Base-by-base conservation (phyloP, 2,113 vertebrate genomes). In the Sterna hirundo region DNA sequence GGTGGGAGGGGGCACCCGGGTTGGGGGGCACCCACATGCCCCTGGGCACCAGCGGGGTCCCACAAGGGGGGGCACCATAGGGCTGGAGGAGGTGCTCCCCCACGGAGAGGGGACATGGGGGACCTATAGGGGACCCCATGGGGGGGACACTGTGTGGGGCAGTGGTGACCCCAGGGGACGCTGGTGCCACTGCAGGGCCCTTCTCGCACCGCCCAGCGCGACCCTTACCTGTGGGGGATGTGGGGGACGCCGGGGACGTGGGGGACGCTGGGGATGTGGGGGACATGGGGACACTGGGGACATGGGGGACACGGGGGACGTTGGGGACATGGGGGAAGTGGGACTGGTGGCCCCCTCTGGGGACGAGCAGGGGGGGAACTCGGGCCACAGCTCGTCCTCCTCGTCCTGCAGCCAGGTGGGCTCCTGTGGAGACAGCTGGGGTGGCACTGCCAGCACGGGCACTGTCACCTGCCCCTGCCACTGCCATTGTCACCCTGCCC, bases 321-420 rank as follows among this genome's bases (percentile, higher is more conserved):
- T 7, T 3, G 78, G 78, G 23, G 81, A 72, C 38, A 44, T 4
- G 1, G 83, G 52, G 13, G 84, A 32, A 0, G 83, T 96, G 69
- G 97, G 97, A 83, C 96, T 98, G 86, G 97, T 88, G 2, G 83
- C 92, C 79, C 88, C 96, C 14, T 85, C 95, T 7, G 96, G 95
- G 0, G 97, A 96, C 7, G 92, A 97, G 83, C 95, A 88, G 52
- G 98, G 95, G 42, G 64, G 36, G 44, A 94, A 93, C 88, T 96
- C 96, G 4, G 93, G 93, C 96, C 96, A 96, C 60, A 65, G 89
- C 86, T 97, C 89, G 3, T 90, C 86, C 34, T 44, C 61, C n/a
- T 77, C 94, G 9, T 58, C 93, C 95, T 83, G 90, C 80, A 54
- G 95, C 96, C 90, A 96, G 65, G 58, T 6, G 38, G 94, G 93